Evolutionary conservation across 2,888 invertebrate genomes (phyloP).

Genomic region (Ophion ventricosus): DNA sequence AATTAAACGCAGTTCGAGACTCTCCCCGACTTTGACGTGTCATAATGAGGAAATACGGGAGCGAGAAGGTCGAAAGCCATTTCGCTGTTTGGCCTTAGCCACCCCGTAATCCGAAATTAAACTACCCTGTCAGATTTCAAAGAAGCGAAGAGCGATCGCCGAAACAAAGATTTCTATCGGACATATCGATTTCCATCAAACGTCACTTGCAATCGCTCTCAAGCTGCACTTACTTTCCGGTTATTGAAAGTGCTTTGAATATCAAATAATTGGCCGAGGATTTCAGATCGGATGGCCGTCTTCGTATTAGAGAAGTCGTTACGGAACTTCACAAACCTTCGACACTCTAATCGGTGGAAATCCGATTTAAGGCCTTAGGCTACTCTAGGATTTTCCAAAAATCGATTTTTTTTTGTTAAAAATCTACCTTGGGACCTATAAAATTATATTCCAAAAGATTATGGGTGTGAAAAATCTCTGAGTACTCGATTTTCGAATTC

Average conservation of each 20-base stretch:
- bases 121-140: constrained; percentile 4
- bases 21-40: constrained; percentile 22
- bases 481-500: too few relatives aligned
- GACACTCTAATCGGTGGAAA: too few relatives aligned
- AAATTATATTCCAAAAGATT: too few relatives aligned
- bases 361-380: too few relatives aligned
- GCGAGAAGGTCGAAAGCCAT: constrained; percentile 11
- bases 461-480: too few relatives aligned
- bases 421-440: too few relatives aligned
- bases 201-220: not conserved
- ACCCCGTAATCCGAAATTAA: constrained; percentile 19
- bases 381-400: too few relatives aligned
- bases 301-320: not conserved
- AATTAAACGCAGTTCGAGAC: constrained; percentile 31
- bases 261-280: not conserved
- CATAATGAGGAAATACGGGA: constrained; percentile 29
- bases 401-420: too few relatives aligned
- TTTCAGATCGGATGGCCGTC: not conserved
- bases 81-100: not conserved
- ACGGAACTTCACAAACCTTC: not conserved
- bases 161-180: not conserved
- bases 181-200: not conserved
- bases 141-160: not conserved
- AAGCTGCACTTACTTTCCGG: not conserved
- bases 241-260: not conserved